Evolutionary conservation across 2,888 invertebrate genomes (phyloP).

Genomic region (Allacma fusca): DNA sequence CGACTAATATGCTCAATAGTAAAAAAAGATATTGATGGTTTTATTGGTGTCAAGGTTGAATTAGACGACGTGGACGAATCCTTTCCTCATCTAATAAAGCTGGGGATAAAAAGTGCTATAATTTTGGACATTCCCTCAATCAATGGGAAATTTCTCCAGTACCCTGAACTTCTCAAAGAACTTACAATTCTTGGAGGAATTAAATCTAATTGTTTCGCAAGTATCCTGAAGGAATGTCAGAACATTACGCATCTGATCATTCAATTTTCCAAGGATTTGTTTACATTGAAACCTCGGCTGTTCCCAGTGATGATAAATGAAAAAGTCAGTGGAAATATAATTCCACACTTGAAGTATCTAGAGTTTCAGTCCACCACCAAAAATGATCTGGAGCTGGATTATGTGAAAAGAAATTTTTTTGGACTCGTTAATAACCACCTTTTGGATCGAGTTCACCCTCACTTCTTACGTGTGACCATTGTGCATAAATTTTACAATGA

Average conservation of each 20-base stretch:
- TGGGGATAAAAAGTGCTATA: constrained; percentile 4
- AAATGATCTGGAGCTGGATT: constrained; percentile 9
- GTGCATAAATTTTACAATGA: not conserved
- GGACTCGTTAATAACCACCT: constrained; percentile 18
- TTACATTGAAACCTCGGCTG: constrained; percentile 1
- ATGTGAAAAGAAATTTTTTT: constrained; percentile 3
- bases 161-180: constrained; percentile 21
- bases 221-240: constrained; percentile 15
- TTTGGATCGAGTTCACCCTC: not conserved
- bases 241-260: constrained; percentile 6
- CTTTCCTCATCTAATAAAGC: not conserved
- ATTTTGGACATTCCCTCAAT: constrained; percentile 5
- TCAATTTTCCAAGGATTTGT: constrained; percentile 14
- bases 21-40: constrained; percentile 30
- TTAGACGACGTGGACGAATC: constrained; percentile 21
- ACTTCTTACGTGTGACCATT: constrained; percentile 17
- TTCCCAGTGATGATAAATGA: not conserved
- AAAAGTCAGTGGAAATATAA: not conserved
- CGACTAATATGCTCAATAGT: not conserved
- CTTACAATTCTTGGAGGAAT: not conserved
- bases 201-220: not conserved
- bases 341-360: not conserved
- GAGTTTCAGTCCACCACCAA: constrained; percentile 2
- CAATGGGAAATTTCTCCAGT: not conserved
- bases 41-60: constrained; percentile 26